Base-by-base conservation (phyloP, 2,797 vertebrate genomes). In the Anguilla megastoma region DNA sequence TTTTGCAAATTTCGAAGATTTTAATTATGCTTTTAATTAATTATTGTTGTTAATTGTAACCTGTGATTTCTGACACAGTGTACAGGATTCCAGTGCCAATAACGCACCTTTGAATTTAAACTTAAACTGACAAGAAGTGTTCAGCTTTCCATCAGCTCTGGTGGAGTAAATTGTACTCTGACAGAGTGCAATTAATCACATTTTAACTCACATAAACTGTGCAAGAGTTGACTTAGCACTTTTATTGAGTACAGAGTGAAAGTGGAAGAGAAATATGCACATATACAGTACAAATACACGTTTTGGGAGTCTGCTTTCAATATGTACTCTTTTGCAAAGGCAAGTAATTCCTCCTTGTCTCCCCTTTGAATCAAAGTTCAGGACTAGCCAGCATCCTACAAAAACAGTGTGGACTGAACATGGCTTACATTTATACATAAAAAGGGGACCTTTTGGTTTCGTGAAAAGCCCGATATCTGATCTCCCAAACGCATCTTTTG, bases 401-500 rank as follows among this genome's bases (percentile, higher is more conserved):
- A 98, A 96, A 97, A 95, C 95, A 93, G 94, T 93, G 94, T 91
- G 95, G 96, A 95, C 93, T 84, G 92, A 95, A 96, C 95, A 96
- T 98, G 97, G 97, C 97, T 98, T 97, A 97, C 96, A 96, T 98
- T 98, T 98, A 98, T 98, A 98, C 98, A 97, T 97, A 98, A 99
- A 97, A 93, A 95, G 96, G 92, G 96, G 97, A 97, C 97, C 97
- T 98, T 97, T 96, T 97, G 96, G 97, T 96, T 96, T 98, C 97
- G 97, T 98, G 97, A 98, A 98, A 98, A 98, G 97, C 96, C 96
- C 93, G 93, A 97, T 97, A 97, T 98, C 97, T 94, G 97, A 97
- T 99, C 97, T 97, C 97, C 96, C 93, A 96, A 95, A 96, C 95
- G 94, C 95, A 96, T 97, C 93, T 94, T 96, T 96, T 96, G 98